Base-by-base conservation (phyloP, 2,888 invertebrate genomes). In the Andrena dorsata region DNA sequence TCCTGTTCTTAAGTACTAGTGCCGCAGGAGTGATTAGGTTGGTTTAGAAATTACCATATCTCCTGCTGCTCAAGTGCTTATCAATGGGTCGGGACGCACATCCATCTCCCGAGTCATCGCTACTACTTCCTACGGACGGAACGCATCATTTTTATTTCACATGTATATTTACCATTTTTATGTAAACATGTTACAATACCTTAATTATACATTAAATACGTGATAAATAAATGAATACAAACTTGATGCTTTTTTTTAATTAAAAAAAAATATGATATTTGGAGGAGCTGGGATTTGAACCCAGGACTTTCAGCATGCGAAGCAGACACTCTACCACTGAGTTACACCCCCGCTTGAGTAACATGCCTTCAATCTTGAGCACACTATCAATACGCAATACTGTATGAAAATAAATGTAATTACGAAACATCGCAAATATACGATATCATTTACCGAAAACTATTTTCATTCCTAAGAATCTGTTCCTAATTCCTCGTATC, bases 41-140 rank as follows among this genome's bases (percentile, higher is more conserved):
- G 92, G 92, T 88, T 89, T 91, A 90, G 89, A 91, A 89, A 90
- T 92, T 91, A 90, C 93, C 92, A 93, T 94, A 94, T 96, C 97
- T 97, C 97, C 97, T 97, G 97, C 97, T 97, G 97, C 97, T 96
- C 97, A 96, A 97, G 97, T 97, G 97, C 97, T 97, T 97, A 97
- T 97, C 97, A 97, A 97, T 95, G 95, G 95, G 94, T 94, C 94
- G 93, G 94, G 94, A 93, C 92, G 89, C 91, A 89, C 92, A 90
- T 85, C 93, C 78, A 76, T 77, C 68, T 86, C 47, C 60, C n/a
- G 8, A 58, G 51, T 63, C 28, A 30, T 49, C 35, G 16, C 49
- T 10, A 23, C 51, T 10, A 28, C 26, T 4, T 53, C 8, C 8
- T 56, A 20, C n/a, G 30, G 30, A 30, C n/a, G 5, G 2, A 47